phyloP scores from a whole-genome alignment of 1,140 invertebrate species.

The Diprion similis region DNA sequence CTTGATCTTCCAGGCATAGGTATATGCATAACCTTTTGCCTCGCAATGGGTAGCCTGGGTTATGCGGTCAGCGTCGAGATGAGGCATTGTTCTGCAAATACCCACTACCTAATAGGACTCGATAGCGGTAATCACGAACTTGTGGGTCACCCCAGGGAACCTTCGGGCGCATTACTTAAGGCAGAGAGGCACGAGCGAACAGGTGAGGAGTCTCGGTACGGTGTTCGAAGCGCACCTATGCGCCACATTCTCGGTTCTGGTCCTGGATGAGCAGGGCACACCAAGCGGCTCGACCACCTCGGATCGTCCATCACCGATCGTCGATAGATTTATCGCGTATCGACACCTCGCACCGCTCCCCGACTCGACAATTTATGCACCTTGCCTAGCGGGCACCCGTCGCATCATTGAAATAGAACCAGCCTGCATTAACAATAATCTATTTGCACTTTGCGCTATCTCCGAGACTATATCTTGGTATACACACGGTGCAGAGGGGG shows the following conservation, averaged over 20 bases:
- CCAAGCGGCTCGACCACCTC: background rate
- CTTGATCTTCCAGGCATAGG: background rate
- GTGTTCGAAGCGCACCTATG: background rate
- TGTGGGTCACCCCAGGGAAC: background rate
- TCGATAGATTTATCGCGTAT: constrained; percentile 4
- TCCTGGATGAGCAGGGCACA: background rate
- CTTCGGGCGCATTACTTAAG: no score
- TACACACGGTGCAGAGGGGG: background rate
- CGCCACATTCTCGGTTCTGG: background rate
- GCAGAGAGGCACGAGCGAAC: background rate
- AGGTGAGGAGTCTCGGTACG: background rate
- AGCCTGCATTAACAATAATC: background rate
- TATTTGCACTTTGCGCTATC: no score
- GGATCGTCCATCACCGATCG: background rate
- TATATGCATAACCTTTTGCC: no score
- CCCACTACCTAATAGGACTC: background rate
- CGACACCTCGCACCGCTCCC: background rate
- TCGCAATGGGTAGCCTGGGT: no score
- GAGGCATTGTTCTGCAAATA: background rate
- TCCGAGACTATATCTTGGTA: no score
- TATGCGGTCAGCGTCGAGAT: background rate
- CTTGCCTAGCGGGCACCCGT: background rate
- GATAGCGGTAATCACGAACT: background rate
- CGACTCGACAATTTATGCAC: background rate
- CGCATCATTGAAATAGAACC: background rate